phyloP scores from a whole-genome alignment of 2,888 invertebrate genomes.

The Girardia tigrina region DNA sequence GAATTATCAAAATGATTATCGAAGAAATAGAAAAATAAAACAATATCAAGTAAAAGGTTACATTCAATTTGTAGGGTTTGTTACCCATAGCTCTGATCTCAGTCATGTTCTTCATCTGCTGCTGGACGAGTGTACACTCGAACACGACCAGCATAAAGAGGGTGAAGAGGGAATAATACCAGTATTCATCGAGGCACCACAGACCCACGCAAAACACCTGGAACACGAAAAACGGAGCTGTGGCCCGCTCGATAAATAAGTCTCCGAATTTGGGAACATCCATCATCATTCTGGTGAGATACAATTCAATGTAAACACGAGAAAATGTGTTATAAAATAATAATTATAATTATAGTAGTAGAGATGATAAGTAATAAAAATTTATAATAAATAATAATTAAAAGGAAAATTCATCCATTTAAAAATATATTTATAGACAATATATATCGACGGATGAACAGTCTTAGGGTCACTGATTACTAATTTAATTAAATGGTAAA shows the following conservation, averaged over 20 bases:
- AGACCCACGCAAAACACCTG: slow-evolving; percentile 96
- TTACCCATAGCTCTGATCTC: slow-evolving; percentile 99
- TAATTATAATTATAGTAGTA: too few species aligned
- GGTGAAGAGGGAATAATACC: slow-evolving; percentile 90
- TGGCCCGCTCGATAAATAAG: slow-evolving; percentile 87
- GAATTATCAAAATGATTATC: too few species aligned
- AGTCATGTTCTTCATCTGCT: slow-evolving; percentile 90
- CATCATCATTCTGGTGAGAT: slow-evolving; percentile 33
- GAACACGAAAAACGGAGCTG: slow-evolving; percentile 98
- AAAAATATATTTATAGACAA: too few species aligned
- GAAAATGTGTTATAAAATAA: too few species aligned
- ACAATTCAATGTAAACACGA: too few species aligned
- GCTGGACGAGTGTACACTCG: slow-evolving; percentile 92
- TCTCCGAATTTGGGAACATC: slow-evolving; percentile 73
- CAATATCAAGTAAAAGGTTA: slow-evolving; percentile 40
- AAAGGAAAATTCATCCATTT: too few species aligned
- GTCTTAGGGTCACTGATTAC: too few species aligned
- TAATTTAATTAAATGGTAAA: too few species aligned
- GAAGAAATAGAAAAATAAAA: too few species aligned
- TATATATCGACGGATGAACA: too few species aligned
- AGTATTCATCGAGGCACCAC: slow-evolving; percentile 97
- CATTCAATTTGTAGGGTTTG: slow-evolving; percentile 73
- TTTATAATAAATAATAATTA: too few species aligned
- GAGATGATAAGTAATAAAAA: too few species aligned
- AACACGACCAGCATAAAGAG: slow-evolving; percentile 85